A percentile compares a stretch with the other conserved stretches of the same genome.
Evolutionary conservation across 2,113 vertebrate species (phyloP).

Genomic region (Cinclus cinclus): DNA sequence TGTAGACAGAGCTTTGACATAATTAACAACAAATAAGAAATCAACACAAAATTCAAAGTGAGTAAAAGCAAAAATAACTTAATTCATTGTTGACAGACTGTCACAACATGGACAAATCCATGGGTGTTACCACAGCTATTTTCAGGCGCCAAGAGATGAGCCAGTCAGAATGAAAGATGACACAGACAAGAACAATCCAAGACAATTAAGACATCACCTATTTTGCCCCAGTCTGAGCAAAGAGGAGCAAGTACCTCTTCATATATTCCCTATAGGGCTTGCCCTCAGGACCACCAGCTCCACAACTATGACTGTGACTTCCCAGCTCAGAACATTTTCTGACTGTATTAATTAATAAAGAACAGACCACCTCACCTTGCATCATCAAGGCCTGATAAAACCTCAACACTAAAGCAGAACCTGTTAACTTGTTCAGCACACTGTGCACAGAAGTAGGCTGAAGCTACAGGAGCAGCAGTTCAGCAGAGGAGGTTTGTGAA

Average conservation of each 20-base stretch:
- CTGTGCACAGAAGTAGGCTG: not conserved
- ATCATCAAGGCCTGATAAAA: not conserved
- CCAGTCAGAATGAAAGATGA: not conserved
- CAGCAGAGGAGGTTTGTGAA: not conserved
- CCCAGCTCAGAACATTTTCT: not conserved
- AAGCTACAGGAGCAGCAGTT: not conserved
- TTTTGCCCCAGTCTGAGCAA: not conserved
- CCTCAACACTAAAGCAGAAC: not conserved
- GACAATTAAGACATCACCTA: not conserved
- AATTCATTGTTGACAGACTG: not conserved
- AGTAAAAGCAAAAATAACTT: not conserved
- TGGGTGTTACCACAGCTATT: conserved; percentile 10
- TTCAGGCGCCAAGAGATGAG: not conserved
- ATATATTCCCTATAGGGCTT: not conserved
- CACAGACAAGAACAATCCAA: not conserved
- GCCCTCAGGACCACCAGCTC: not conserved
- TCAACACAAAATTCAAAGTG: not conserved
- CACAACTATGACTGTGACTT: not conserved
- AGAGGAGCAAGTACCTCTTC: not conserved
- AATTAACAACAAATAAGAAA: not conserved
- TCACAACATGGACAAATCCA: not conserved
- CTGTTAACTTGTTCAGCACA: not conserved
- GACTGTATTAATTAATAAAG: not conserved
- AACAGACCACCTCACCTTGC: not conserved
- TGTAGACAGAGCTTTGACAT: not conserved